Evolutionary conservation across 2,113 vertebrate species (phyloP).

Genomic region (Rhinopithecus roxellana): DNA sequence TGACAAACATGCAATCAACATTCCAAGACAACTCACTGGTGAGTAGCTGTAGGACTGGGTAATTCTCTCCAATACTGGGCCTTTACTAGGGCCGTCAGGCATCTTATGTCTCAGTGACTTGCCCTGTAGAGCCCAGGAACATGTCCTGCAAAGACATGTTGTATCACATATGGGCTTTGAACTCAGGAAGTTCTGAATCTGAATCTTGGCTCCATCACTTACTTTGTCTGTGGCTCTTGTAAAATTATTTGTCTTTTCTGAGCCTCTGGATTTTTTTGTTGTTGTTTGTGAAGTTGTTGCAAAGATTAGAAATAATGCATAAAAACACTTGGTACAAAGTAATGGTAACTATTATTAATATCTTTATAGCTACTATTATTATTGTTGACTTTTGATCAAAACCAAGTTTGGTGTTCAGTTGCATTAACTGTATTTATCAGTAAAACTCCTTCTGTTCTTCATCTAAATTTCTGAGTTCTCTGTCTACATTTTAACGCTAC

Average conservation of each 20-base stretch:
- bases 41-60: neutral
- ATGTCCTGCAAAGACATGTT: neutral
- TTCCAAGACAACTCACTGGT: neutral
- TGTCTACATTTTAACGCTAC: neutral
- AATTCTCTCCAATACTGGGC: neutral
- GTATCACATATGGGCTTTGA: neutral
- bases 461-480: neutral
- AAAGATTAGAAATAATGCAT: slow-evolving; percentile 16
- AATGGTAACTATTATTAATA: neutral
- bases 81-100: neutral
- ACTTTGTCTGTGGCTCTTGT: neutral
- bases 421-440: neutral
- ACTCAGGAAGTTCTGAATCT: neutral
- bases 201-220: neutral
- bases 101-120: neutral
- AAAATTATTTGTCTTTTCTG: slow-evolving; percentile 3
- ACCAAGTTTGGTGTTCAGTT: neutral
- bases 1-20: neutral
- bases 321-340: neutral
- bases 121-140: neutral
- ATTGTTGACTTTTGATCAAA: neutral
- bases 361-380: neutral
- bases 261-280: neutral
- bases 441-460: neutral
- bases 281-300: neutral